phyloP scores from a whole-genome alignment of 2,888 invertebrate genomes.

The Deilephila elpenor region DNA sequence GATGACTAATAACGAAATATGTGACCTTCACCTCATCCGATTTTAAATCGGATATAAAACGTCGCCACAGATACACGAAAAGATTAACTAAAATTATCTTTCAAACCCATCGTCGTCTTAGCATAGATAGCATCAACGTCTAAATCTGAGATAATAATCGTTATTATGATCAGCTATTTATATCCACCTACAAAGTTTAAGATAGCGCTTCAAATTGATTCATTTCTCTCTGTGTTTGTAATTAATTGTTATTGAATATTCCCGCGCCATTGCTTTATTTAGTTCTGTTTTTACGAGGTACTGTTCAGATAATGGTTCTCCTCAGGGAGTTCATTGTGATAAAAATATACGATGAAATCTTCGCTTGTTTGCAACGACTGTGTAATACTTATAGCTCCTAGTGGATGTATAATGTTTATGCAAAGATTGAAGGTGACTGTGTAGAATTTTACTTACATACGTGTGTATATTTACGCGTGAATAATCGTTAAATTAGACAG shows the following conservation, averaged over 20 bases:
- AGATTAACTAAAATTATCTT: slow-evolving; percentile 10
- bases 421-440: neutral
- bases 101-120: slow-evolving; percentile 7
- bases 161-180: slow-evolving; percentile 19
- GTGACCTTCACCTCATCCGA: slow-evolving; percentile 6
- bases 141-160: slow-evolving; percentile 24
- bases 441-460: too few relatives aligned
- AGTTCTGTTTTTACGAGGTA: neutral
- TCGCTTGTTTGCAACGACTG: neutral
- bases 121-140: slow-evolving; percentile 13
- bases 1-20: neutral
- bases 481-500: too few relatives aligned
- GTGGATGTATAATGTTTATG: neutral
- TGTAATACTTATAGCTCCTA: neutral
- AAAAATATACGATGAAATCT: neutral
- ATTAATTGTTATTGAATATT: neutral
- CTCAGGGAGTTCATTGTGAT: neutral
- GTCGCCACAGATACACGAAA: neutral
- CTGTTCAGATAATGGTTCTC: neutral
- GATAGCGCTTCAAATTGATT: slow-evolving; percentile 10
- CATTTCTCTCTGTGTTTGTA: neutral
- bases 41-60: neutral
- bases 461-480: too few relatives aligned
- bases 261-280: neutral
- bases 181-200: slow-evolving; percentile 8